A percentile compares a stretch with the other conserved stretches of the same genome.
Evolutionary conservation across 2,888 invertebrate species (phyloP).

Genomic region (Oxycera nigricornis): DNA sequence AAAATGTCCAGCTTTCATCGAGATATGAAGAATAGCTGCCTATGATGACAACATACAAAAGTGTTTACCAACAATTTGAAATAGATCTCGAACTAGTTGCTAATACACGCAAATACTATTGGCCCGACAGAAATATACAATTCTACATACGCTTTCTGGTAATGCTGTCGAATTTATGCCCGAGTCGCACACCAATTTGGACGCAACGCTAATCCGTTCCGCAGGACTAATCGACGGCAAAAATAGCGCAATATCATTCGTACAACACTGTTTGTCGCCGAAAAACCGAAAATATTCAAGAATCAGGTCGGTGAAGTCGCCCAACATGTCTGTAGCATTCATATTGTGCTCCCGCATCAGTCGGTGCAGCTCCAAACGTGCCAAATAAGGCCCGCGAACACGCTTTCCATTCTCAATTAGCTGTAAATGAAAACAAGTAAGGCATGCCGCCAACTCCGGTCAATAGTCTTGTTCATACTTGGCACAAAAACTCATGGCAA

Average conservation of each 20-base stretch:
- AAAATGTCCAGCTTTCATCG: too few relatives aligned
- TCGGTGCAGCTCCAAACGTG: slow-evolving; percentile 77
- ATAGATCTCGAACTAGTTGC: too few relatives aligned
- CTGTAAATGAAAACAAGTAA: slow-evolving; percentile 55
- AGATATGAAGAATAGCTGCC: too few relatives aligned
- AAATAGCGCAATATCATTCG: slow-evolving; percentile 81
- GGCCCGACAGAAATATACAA: neutral
- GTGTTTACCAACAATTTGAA: too few relatives aligned
- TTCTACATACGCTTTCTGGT: slow-evolving; percentile 67
- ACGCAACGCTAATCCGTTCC: slow-evolving; percentile 68
- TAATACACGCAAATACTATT: too few relatives aligned
- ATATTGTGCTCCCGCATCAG: slow-evolving; percentile 65
- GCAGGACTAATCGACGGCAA: slow-evolving; percentile 67
- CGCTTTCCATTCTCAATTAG: slow-evolving; percentile 66
- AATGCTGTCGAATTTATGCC: slow-evolving; percentile 71
- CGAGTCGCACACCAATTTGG: slow-evolving; percentile 69
- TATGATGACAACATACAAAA: too few relatives aligned
- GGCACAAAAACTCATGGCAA: slow-evolving; percentile 58
- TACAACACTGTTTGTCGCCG: slow-evolving; percentile 86
- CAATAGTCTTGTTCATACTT: slow-evolving; percentile 49
- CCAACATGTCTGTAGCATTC: slow-evolving; percentile 66
- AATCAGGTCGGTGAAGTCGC: slow-evolving; percentile 73
- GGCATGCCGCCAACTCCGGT: neutral
- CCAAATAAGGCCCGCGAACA: slow-evolving; percentile 83
- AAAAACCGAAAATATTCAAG: slow-evolving; percentile 80